Evolutionary conservation across 2,888 invertebrate species (phyloP), one percentile per base, ranked within the genome.

Genomic region (Athalia circularis): DNA sequence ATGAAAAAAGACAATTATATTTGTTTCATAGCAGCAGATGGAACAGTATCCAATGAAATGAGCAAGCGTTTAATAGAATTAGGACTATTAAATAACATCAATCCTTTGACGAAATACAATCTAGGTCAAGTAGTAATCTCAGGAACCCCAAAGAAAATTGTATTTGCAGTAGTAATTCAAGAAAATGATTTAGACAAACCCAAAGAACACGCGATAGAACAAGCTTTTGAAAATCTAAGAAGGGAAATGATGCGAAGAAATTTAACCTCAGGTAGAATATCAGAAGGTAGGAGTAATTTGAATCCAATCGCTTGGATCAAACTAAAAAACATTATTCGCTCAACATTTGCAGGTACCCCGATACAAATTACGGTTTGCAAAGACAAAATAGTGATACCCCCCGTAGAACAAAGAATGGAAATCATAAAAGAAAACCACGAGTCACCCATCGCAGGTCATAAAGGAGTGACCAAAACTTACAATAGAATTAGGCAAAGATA

Each of bases 391-490:
- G 50, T 50, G 3, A 47, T 62, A 43, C 77, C 80, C n/a, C 0
- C 64, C 64, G 7, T 3, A 3, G 54, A 78, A 0, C 50, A 74
- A 43, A 67, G 77, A n/a, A 54, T 74, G 8, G 9, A 70, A 47
- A 72, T 81, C 7, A 62, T 80, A 7, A 43, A 79, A 6, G 81
- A 81, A 76, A 43, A 43, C 0, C 81, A 81, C 61, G 9, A 6
- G 0, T 80, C 80, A 5, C n/a, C 80, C 0, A 62, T 80, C 5
- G 83, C 80, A 0, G 80, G 80, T 8, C 82, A 79, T 15, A 65
- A 76, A 29, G 79, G 79, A 9, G 70, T 80, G 0, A 65, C 80
- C 0, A 81, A 81, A 70, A 82, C 80, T 0, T 80, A 81, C 11
- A 82, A 77, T 43, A 29, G 81, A 48, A 80, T 82, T 0, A 75